A percentile compares a stretch with the other conserved stretches of the same genome.
phyloP scores from a whole-genome alignment of 2,113 vertebrate genomes.

The Anhinga anhinga region DNA sequence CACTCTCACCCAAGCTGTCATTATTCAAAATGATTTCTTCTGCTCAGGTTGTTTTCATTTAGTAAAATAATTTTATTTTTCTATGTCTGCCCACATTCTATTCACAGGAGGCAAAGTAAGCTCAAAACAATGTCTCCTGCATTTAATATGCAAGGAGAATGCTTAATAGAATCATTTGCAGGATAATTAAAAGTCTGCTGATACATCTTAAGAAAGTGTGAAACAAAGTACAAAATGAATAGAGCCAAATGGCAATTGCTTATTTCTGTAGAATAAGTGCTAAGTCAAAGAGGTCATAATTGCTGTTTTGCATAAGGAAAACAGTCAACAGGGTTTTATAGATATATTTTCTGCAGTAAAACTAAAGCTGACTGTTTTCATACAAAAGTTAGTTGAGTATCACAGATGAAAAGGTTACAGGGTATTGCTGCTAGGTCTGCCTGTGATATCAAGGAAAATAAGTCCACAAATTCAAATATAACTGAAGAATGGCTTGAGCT shows the following conservation, averaged over 20 bases:
- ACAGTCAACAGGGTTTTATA: slow-evolving; percentile 56
- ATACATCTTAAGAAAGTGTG: slow-evolving; percentile 68
- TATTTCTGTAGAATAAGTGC: slow-evolving; percentile 67
- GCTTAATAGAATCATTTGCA: slow-evolving; percentile 70
- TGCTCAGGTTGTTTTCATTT: slow-evolving; percentile 70
- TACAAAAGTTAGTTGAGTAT: slow-evolving; percentile 24
- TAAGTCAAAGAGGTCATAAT: slow-evolving; percentile 73
- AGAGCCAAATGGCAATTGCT: slow-evolving; percentile 59
- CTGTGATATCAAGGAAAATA: background rate
- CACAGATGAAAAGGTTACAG: slow-evolving; percentile 26
- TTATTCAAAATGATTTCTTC: slow-evolving; percentile 74
- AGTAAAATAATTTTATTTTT: slow-evolving; percentile 76
- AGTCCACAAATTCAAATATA: background rate
- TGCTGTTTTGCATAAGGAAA: slow-evolving; percentile 64
- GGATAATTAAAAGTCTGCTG: slow-evolving; percentile 74
- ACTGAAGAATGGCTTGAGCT: background rate
- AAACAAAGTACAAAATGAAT: slow-evolving; percentile 69
- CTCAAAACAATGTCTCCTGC: slow-evolving; percentile 70
- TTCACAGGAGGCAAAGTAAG: slow-evolving; percentile 59
- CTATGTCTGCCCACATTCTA: slow-evolving; percentile 69
- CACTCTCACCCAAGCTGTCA: slow-evolving; percentile 66
- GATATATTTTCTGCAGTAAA: slow-evolving; percentile 36
- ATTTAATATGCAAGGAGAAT: slow-evolving; percentile 75
- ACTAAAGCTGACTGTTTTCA: slow-evolving; percentile 46
- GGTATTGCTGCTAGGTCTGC: background rate